Conservation (phyloP, 2,888 invertebrate genomes). For the Gisinianus flammeolus region DNA sequence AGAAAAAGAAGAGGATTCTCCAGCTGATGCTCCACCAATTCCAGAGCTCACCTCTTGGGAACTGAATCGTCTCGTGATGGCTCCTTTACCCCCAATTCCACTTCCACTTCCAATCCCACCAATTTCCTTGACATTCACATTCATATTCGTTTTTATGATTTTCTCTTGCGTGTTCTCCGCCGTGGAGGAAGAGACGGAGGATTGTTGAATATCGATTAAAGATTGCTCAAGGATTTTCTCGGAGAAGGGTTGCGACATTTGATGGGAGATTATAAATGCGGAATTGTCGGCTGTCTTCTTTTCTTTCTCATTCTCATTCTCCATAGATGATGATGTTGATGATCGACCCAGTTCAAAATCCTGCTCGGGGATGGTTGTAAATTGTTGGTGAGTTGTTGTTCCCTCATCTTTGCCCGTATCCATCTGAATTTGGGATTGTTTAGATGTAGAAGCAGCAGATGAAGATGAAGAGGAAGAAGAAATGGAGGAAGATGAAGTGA, state of each 20-base stretch:
- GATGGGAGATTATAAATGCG: too few relatives aligned
- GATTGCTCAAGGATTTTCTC: too few relatives aligned
- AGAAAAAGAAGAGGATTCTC: too few relatives aligned
- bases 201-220: too few relatives aligned
- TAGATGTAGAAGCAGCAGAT: not conserved
- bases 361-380: not conserved
- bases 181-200: not conserved
- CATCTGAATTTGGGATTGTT: not conserved
- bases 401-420: not conserved
- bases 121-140: conserved; percentile 6
- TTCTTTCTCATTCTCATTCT: not conserved
- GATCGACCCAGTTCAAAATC: too few relatives aligned
- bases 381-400: not conserved
- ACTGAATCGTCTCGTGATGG: conserved; percentile 48
- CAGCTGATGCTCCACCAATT: not conserved
- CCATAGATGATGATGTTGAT: too few relatives aligned
- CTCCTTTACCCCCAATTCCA: conserved; percentile 37
- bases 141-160: not conserved
- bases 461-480: not conserved
- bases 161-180: not conserved
- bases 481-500: not conserved
- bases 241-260: too few relatives aligned
- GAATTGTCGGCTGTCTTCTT: not conserved
- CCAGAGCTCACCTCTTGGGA: conserved; percentile 36
- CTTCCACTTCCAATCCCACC: not conserved